phyloP scores from a whole-genome alignment of 2,113 vertebrate genomes.

The Proterorhinus semilunaris region DNA sequence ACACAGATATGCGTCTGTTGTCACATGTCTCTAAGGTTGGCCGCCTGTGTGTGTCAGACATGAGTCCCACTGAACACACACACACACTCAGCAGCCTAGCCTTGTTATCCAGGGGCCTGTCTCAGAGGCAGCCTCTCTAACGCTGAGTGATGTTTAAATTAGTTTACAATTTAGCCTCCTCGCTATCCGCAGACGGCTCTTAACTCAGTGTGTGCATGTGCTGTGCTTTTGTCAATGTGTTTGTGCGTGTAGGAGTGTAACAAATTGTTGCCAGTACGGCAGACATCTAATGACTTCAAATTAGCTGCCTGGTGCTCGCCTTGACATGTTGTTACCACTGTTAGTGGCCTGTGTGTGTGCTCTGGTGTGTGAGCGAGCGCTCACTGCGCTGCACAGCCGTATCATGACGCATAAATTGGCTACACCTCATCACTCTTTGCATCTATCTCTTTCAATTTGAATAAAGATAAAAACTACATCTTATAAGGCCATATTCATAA shows the following conservation, averaged over 20 bases:
- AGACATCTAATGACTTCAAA: conserved; percentile 99
- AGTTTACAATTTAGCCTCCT: conserved; percentile 99
- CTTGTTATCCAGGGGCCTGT: conserved; percentile 92
- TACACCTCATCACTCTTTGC: conserved; percentile 77
- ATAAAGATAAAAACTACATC: conserved; percentile 93
- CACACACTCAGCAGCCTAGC: conserved; percentile 58
- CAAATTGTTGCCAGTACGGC: conserved; percentile 98
- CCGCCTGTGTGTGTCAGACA: conserved; percentile 58
- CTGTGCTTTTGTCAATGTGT: conserved; percentile 62
- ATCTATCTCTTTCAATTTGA: conserved; percentile 91
- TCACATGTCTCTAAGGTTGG: conserved; percentile 60
- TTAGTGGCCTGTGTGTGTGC: conserved; percentile 85
- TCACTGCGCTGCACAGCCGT: conserved; percentile 74
- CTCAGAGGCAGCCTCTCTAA: conserved; percentile 93
- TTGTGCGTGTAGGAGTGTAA: conserved; percentile 83
- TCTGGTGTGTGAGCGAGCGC: conserved; percentile 24
- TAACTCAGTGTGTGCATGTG: conserved; percentile 78
- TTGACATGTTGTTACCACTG: conserved; percentile 99
- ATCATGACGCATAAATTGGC: conserved; percentile 99
- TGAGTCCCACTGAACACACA: conserved; percentile 44
- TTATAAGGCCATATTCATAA: conserved; percentile 66
- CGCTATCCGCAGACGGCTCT: conserved; percentile 91
- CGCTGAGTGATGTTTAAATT: conserved; percentile 99
- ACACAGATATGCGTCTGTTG: conserved; percentile 50
- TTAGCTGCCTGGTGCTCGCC: conserved; percentile 95